Evolutionary conservation across 2,888 invertebrate genomes (phyloP), one percentile per base, ranked within the genome.

Genomic region (Meiosimyza decipiens): DNA sequence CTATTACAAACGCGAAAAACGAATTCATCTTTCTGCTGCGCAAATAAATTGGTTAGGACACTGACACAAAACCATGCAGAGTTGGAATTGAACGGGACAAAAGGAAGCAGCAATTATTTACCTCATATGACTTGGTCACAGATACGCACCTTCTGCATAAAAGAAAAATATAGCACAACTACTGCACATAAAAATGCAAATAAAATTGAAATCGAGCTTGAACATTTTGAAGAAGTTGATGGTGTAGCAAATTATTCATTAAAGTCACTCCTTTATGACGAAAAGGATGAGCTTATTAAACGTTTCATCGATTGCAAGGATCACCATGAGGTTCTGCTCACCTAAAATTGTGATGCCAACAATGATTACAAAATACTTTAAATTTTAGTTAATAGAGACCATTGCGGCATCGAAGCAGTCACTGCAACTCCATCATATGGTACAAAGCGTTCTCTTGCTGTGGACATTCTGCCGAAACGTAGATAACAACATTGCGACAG

Each of bases 371-470:
- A 22, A 9, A 40, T 40, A 40, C 40, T 40, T 40, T 40, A 4
- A 40, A 9, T 65, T 67, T n/a, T 59, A 81, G 81, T 51, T 81
- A 16, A 52, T 79, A 62, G 66, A 68, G 16, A 47, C 74, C 7
- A 71, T 78, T 63, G 66, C 67, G 9, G 28, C 15, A 1, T 54
- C 73, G 6, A 67, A 71, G 40, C 12, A 33, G 0, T 1, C 68
- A 52, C 75, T 81, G 33, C 71, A 74, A 28, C 62, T 74, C 7
- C 67, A 71, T n/a, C 81, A 82, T 59, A 33, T 77, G 22, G 79
- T 82, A 1, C 79, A 84, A 65, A 73, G 76, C n/a, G 73, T 82
- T 3, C 72, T 82, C 40, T 33, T 78, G 13, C 68, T 85, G 0
- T 85, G 82, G 83, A 69, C 74, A 15, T 77, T 79, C 22, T 79